Percentiles rank a stretch among this genome's conserved stretches.
Evolutionary conservation across 2,888 invertebrate genomes (phyloP).

Genomic region (Lithophane leautieri): DNA sequence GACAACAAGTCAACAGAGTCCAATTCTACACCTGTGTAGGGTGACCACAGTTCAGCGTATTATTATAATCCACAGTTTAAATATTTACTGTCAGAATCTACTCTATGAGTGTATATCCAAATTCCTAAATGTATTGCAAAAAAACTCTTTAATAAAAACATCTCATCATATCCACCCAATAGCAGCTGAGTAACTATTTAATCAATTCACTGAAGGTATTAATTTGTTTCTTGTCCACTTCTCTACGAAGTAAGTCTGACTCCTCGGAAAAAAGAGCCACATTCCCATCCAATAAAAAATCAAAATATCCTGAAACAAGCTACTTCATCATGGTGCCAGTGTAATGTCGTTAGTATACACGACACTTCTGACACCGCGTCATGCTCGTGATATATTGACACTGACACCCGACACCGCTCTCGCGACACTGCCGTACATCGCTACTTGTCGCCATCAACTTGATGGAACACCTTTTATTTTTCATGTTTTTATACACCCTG

Average conservation of each 20-base stretch:
- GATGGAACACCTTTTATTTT: constrained; percentile 60
- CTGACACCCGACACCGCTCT: constrained; percentile 53
- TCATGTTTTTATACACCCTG: constrained; percentile 37
- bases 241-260: too few species aligned
- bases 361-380: constrained; percentile 56
- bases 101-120: background rate
- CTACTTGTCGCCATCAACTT: constrained; percentile 49
- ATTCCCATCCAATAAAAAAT: background rate
- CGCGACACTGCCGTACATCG: constrained; percentile 50
- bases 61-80: background rate
- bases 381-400: constrained; percentile 52
- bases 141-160: background rate
- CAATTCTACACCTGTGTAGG: constrained; percentile 17
- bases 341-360: constrained; percentile 47
- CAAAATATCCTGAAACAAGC: constrained; percentile 26
- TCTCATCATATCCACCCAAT: background rate
- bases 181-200: background rate
- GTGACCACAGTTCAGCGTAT: constrained; percentile 10
- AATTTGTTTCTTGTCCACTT: too few species aligned
- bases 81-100: background rate
- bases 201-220: too few species aligned
- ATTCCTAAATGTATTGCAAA: background rate
- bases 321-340: constrained; percentile 41
- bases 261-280: too few species aligned
- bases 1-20: constrained; percentile 2